Base-by-base conservation (phyloP, 2,797 vertebrate species). In the Chanos chanos region DNA sequence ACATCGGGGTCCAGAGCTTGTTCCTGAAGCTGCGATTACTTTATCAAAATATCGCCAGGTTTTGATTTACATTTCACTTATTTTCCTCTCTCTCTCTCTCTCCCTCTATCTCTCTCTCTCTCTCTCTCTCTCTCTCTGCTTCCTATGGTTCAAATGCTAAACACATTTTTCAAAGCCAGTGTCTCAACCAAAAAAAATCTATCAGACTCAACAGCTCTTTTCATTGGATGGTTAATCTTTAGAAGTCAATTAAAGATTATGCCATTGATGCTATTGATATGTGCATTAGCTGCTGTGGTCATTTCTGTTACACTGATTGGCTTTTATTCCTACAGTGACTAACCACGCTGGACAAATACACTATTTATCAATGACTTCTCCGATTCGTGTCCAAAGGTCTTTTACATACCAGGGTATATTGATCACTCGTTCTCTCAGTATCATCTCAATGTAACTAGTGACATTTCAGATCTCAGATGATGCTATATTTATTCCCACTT, bases 21-120 rank as follows among this genome's bases (percentile, higher is more conserved):
- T 81, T 86, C 83, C 81, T 76, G 82, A 68, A 87, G 81, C 52
- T 79, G 67, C 82, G 84, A 90, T 89, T 89, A 89, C 88, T 89
- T 89, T 87, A 90, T 90, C 87, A 89, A 89, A 90, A 87, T 88
- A 89, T 85, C 80, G 76, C 86, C 82, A 74, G 76, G n/a, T 79
- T 85, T 70, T 82, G 82, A 86, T 86, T 88, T 89, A 82, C 88
- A 89, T 88, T 87, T 87, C 81, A 88, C 86, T 90, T 87, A 86
- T 83, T 88, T 86, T 84, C 85, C 79, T 75, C 43, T 31, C 51
- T 45, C 51, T 54, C 37, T 33, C 13, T 6, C 39, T 24, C 39
- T 30, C 45, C 51, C 66, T 61, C 49, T 48, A 57, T 49, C 30
- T 45, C 25, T 64, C 84, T 81, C 76, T 61, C 47, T 63, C 74